A percentile compares a stretch with the other conserved stretches of the same genome.
These are phyloP conservation scores for Bambusicola thoracicus DNA, from an alignment of 2,113 vertebrate genomes.

Conservation along the genomic window DNA sequence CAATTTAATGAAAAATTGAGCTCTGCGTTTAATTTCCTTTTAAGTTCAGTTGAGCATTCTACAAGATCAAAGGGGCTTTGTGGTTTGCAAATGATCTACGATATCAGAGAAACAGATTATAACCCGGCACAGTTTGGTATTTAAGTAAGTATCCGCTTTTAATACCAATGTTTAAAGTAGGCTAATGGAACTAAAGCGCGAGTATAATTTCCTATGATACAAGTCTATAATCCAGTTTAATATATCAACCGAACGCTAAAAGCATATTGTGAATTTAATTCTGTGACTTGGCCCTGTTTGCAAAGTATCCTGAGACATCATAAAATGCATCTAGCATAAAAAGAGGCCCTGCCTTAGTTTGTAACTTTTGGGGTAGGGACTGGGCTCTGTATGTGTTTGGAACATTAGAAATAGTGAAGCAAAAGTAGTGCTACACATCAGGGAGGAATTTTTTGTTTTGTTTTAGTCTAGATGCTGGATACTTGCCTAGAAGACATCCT, in stretches of 20 bases:
- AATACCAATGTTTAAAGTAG: constrained; percentile 70
- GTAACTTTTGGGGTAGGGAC: neutral
- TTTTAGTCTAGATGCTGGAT: neutral
- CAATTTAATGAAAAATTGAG: constrained; percentile 79
- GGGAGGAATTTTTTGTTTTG: neutral
- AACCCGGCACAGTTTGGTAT: constrained; percentile 67
- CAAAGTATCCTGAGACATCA: neutral
- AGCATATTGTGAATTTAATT: constrained; percentile 54
- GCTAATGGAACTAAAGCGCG: constrained; percentile 63
- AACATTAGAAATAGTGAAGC: neutral
- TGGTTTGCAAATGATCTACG: constrained; percentile 73
- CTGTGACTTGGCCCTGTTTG: neutral
- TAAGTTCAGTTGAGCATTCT: constrained; percentile 74
- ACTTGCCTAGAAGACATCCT: neutral
- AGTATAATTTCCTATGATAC: constrained; percentile 54
- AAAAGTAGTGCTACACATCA: neutral
- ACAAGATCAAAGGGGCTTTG: constrained; percentile 71
- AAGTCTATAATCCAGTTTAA: constrained; percentile 66
- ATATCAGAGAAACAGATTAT: constrained; percentile 72
- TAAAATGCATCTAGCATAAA: constrained; percentile 1
- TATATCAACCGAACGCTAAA: constrained; percentile 21
- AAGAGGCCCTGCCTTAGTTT: neutral
- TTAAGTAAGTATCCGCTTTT: constrained; percentile 65
- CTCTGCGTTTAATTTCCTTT: constrained; percentile 77
- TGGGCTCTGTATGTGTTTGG: neutral